Conservation (phyloP, 2,888 invertebrate species). For the Ischnura elegans region DNA sequence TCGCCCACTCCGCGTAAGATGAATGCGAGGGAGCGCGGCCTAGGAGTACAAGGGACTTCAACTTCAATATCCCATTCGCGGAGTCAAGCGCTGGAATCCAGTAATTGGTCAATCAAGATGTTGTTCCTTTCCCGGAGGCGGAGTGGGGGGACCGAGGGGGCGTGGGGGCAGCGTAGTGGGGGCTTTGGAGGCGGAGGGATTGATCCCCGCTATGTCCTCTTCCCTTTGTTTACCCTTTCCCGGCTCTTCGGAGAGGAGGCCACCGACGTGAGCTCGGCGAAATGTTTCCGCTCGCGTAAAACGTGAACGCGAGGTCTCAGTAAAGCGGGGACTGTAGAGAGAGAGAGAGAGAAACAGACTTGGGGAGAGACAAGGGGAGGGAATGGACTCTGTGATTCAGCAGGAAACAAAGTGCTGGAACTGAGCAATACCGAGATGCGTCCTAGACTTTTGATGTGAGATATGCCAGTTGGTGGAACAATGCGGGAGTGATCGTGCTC, state of each 20-base stretch:
- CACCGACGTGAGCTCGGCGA: neutral
- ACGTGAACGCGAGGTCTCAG: neutral
- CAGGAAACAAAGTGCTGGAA: neutral
- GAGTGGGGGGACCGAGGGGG: neutral
- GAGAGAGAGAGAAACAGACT: neutral
- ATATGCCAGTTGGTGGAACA: too few species aligned
- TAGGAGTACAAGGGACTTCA: neutral
- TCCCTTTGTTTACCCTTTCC: neutral
- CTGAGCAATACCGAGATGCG: too few species aligned
- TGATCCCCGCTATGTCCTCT: too few species aligned
- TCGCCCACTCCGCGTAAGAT: neutral
- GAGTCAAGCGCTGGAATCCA: neutral
- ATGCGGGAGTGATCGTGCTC: too few species aligned
- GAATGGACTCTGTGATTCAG: too few species aligned
- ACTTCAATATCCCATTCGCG: conserved; percentile 22
- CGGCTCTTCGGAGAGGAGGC: neutral
- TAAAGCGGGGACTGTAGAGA: neutral
- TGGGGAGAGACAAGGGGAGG: neutral
- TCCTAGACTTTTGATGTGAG: too few species aligned
- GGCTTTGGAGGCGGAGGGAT: neutral
- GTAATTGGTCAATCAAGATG: conserved; percentile 35
- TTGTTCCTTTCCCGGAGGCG: neutral
- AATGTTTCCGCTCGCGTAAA: conserved; percentile 13
- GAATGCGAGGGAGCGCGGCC: neutral
- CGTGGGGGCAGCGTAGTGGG: neutral